These are phyloP conservation scores for Laodelphax striatellus DNA, from an alignment of 1,140 invertebrate genomes.

Conservation along the genomic window DNA sequence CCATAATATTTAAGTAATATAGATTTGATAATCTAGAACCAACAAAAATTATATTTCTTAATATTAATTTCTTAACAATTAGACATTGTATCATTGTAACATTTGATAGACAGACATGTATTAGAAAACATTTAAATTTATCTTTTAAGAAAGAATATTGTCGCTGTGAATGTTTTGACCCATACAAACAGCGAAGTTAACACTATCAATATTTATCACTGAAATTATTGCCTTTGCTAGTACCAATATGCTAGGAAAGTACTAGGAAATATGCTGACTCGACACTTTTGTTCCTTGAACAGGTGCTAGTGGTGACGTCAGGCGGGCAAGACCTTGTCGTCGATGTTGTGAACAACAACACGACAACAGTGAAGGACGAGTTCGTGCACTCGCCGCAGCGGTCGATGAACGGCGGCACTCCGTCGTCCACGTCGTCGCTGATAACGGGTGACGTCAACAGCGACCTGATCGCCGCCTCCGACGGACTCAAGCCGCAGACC, in stretches of 20 bases:
- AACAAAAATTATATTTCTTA: too few relatives aligned
- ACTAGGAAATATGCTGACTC: too few relatives aligned
- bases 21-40: too few relatives aligned
- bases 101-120: too few relatives aligned
- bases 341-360: slow-evolving; percentile 34
- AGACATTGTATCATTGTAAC: too few relatives aligned
- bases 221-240: background rate
- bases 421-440: slow-evolving; percentile 35
- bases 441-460: slow-evolving; percentile 32
- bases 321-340: slow-evolving; percentile 31
- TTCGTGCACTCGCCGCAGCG: slow-evolving; percentile 34
- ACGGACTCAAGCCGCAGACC: slow-evolving; percentile 37
- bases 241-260: too few relatives aligned
- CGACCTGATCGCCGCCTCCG: slow-evolving; percentile 38
- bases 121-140: too few relatives aligned
- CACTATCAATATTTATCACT: slow-evolving; percentile 28
- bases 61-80: too few relatives aligned
- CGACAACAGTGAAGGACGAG: slow-evolving; percentile 34
- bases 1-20: too few relatives aligned
- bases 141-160: too few relatives aligned
- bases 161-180: too few relatives aligned
- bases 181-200: too few relatives aligned
- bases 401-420: slow-evolving; percentile 37
- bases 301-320: slow-evolving; percentile 33
- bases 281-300: background rate